These are phyloP conservation scores for Crossocerus cetratus DNA, from an alignment of 2,888 invertebrate genomes.

Conservation along the genomic window DNA sequence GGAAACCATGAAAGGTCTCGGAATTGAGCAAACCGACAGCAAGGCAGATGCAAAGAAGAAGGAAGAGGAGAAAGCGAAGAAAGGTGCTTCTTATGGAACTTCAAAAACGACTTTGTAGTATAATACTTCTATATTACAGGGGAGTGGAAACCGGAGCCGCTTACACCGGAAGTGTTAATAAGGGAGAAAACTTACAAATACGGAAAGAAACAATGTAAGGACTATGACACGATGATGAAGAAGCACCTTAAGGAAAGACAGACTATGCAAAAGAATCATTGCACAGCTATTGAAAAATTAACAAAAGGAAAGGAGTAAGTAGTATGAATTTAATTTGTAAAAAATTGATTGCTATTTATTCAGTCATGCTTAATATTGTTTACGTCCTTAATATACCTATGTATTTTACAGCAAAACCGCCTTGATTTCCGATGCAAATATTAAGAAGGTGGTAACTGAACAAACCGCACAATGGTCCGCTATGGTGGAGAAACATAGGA, in stretches of 20 bases:
- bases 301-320: conserved; percentile 80
- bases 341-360: neutral
- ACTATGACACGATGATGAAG: conserved; percentile 80
- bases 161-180: conserved; percentile 78
- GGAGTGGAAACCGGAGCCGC: conserved; percentile 73
- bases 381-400: no score
- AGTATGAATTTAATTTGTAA: conserved; percentile 3
- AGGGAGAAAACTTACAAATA: conserved; percentile 78
- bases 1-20: conserved; percentile 84
- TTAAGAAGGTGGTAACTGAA: conserved; percentile 79
- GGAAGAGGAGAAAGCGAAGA: conserved; percentile 74
- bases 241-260: conserved; percentile 81
- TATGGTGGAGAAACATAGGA: conserved; percentile 78
- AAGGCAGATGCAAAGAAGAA: conserved; percentile 74
- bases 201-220: conserved; percentile 81
- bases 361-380: neutral
- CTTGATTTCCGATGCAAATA: conserved; percentile 71
- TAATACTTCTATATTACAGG: conserved; percentile 48
- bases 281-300: conserved; percentile 80
- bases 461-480: conserved; percentile 83
- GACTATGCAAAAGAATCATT: conserved; percentile 80
- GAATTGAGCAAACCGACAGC: conserved; percentile 80
- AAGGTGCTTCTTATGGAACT: no score
- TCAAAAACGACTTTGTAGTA: no score
- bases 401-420: conserved; percentile 71